Percentiles rank a stretch among this genome's conserved stretches.
These are phyloP conservation scores for Cydia amplana DNA, from an alignment of 1,140 invertebrate genomes.

Conservation along the genomic window DNA sequence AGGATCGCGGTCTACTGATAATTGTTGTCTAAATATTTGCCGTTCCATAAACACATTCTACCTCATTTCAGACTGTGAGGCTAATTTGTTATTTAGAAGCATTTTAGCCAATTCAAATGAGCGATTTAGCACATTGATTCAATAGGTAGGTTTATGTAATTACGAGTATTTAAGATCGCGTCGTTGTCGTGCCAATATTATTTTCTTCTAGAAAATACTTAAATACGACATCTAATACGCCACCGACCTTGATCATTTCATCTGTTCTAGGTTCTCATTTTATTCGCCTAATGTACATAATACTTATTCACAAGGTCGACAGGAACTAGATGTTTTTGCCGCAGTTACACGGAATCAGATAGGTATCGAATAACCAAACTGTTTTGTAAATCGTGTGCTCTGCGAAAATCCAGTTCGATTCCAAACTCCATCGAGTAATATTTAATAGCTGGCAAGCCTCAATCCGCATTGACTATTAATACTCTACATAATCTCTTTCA, in stretches of 20 bases:
- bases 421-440: constrained; percentile 2
- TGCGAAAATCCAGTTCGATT: background rate
- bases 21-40: constrained; percentile 75
- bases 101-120: background rate
- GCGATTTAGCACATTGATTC: background rate
- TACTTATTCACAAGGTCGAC: constrained; percentile 20
- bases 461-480: background rate
- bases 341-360: constrained; percentile 23
- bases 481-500: constrained; percentile 12
- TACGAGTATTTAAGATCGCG: background rate
- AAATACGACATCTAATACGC: background rate
- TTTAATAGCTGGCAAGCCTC: background rate
- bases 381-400: constrained; percentile 12
- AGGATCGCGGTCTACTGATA: constrained; percentile 64
- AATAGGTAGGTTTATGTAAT: background rate
- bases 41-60: constrained; percentile 56
- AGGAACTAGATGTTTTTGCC: constrained; percentile 28
- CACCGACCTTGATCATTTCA: constrained; percentile 14
- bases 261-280: constrained; percentile 19
- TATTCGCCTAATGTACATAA: constrained; percentile 22
- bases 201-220: background rate
- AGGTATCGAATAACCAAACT: constrained; percentile 23
- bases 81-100: constrained; percentile 40
- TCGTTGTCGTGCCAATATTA: too few relatives aligned
- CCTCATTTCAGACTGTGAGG: constrained; percentile 52